phyloP scores from a whole-genome alignment of 1,140 invertebrate genomes.

The Venturia canescens region DNA sequence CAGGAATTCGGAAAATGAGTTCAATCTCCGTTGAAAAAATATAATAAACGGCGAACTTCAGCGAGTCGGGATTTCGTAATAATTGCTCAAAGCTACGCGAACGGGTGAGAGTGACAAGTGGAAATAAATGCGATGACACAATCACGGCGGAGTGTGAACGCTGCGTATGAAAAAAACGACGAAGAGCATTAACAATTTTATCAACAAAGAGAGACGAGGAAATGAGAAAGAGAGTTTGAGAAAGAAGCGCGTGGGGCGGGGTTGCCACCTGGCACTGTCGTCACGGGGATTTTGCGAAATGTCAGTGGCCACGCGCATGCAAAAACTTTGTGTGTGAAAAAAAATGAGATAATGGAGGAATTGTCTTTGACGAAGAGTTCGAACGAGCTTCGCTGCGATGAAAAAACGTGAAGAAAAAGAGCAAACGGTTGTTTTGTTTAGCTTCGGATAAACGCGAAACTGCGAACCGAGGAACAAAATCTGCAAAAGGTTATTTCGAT shows the following conservation, averaged over 20 bases:
- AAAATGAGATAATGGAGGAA: background rate
- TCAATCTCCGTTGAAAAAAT: background rate
- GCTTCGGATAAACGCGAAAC: background rate
- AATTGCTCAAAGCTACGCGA: background rate
- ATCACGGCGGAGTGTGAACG: background rate
- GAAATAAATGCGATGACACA: slow-evolving; percentile 27
- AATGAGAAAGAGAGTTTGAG: background rate
- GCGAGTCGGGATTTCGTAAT: slow-evolving; percentile 19
- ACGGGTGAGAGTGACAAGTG: background rate
- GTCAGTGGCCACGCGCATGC: background rate
- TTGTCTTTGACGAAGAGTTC: background rate
- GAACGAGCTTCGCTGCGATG: background rate
- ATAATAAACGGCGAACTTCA: background rate
- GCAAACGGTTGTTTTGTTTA: background rate
- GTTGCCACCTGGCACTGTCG: background rate
- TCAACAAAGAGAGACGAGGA: background rate
- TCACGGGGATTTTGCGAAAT: background rate
- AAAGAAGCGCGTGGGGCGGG: background rate
- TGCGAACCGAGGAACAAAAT: background rate
- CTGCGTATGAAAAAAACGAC: background rate
- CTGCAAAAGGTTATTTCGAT: background rate
- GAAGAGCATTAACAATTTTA: background rate
- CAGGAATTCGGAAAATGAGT: no score
- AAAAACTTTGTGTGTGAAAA: background rate
- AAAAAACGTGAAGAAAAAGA: background rate